Base-by-base conservation (phyloP, 2,113 vertebrate species). In the Lota lota region DNA sequence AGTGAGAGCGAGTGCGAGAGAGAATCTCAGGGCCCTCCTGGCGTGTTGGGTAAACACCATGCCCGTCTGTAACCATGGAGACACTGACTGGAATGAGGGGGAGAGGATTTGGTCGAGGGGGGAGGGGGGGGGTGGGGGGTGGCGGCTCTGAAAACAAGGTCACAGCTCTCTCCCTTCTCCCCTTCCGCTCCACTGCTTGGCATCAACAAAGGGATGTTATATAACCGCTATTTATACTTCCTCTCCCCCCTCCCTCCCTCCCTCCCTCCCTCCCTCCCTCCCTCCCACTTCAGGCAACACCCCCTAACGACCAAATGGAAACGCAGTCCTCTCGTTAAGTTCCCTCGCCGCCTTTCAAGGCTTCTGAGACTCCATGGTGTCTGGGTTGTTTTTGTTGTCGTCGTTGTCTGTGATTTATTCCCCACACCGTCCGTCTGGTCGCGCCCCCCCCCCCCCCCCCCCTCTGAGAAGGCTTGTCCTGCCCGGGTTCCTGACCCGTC, bases 201-300 rank as follows among this genome's bases (percentile, higher is more conserved):
- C 87, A 87, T 90, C 89, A 88, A 92, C 89, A 92, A 90, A 91
- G 78, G 84, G 87, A 88, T 83, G 88, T 92, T 92, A 92, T 91
- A 88, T 83, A 92, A 92, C 80, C 75, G 84, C 89, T 92, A 92
- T 92, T 91, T 92, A 90, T 92, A 88, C 83, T 82, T 66, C 16
- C 67, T 24, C 84, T 84, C 83, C 76, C 77, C 79, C 78, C 79
- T 69, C 74, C 40, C 40, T 6, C 40, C 40, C 83, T 64, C 69
- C 58, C 72, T 14, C 81, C 75, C 81, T 83, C 28, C 20, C 21
- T 51, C 62, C 36, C 40, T 20, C 66, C 19, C 62, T 50, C 80
- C 76, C 75, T 75, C 78, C 85, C 80, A 54, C 72, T 69, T 83
- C 87, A 83, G 80, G 81, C 87, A 77, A 83, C 74, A 53, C 76